phyloP scores from a whole-genome alignment of 2,797 vertebrate genomes.

The Hydrolagus colliei region DNA sequence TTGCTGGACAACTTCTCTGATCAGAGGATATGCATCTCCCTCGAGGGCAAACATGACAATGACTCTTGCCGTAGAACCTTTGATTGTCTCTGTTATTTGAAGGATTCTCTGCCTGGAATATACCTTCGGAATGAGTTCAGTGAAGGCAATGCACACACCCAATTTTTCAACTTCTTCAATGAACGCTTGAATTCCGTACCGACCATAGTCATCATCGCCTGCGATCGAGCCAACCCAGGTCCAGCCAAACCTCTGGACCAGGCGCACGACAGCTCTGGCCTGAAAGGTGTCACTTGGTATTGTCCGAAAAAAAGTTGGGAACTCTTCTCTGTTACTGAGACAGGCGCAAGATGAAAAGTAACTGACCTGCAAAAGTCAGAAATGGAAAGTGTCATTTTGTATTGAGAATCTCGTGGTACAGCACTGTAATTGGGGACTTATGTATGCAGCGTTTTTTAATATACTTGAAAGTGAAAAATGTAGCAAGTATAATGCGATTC shows the following conservation, averaged over 20 bases:
- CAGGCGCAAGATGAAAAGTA: conserved; percentile 71
- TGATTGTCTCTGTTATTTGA: conserved; percentile 43
- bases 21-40: conserved; percentile 45
- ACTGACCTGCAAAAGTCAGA: conserved; percentile 52
- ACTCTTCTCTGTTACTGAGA: conserved; percentile 58
- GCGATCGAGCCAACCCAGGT: conserved; percentile 47
- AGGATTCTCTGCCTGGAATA: conserved; percentile 38
- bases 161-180: conserved; percentile 38
- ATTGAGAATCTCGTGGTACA: not conserved
- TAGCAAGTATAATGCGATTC: too few species aligned
- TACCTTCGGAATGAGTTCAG: conserved; percentile 44
- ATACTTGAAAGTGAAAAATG: too few species aligned
- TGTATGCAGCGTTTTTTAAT: too few species aligned
- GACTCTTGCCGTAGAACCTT: conserved; percentile 42
- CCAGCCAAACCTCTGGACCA: conserved; percentile 44
- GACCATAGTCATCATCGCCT: conserved; percentile 44
- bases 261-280: conserved; percentile 41
- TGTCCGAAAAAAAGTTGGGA: conserved; percentile 50
- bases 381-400: not conserved
- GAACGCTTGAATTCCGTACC: conserved; percentile 43
- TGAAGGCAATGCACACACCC: conserved; percentile 44
- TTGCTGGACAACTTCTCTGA: conserved; percentile 42
- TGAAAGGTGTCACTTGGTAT: conserved; percentile 47
- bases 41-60: conserved; percentile 46
- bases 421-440: not conserved